Base-by-base conservation (phyloP, 2,797 vertebrate species). In the Telmatherina bonti region DNA sequence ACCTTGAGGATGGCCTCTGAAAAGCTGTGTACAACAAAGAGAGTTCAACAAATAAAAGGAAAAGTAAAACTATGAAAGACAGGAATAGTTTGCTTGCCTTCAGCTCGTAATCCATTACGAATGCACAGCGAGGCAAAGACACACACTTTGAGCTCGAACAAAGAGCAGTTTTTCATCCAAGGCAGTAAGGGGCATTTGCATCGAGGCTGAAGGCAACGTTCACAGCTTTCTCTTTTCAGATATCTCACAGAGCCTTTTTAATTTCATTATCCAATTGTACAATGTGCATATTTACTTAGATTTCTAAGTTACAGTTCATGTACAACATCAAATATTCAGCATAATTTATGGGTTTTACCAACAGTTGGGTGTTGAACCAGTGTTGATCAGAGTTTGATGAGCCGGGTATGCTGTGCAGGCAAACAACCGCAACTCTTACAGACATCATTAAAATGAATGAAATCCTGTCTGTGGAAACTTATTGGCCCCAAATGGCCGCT, bases 61-160 rank as follows among this genome's bases (percentile, higher is more conserved):
- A 74, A 78, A 74, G 49, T 61, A 52, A 79, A 84, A 79, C 60
- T 72, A 76, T 64, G 58, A 81, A 79, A 84, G 55, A 86, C 75
- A 62, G 67, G 76, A 70, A 78, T 74, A 70, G 81, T 89, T 89
- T 82, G 74, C 77, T 77, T 77, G 79, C 89, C 76, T 71, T 82
- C 54, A 82, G 88, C 84, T 74, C 36, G 75, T 83, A 79, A 87
- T 90, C 82, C 81, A 81, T 91, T 86, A 81, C 78, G 61, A 88
- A 84, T 82, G 79, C 83, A 78, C 41, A 80, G 59, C 43, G 57
- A 77, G 63, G 55, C 74, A 67, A 2, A 71, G 54, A 70, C 70
- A 55, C 67, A 58, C 73, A 81, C 52, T 81, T 60, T 81, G 73
- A 89, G 77, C 72, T 73, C 77, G 71, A 81, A 93, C 83, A 88